Evolutionary conservation across 2,888 invertebrate species (phyloP).

Genomic region (Eilema depressum): DNA sequence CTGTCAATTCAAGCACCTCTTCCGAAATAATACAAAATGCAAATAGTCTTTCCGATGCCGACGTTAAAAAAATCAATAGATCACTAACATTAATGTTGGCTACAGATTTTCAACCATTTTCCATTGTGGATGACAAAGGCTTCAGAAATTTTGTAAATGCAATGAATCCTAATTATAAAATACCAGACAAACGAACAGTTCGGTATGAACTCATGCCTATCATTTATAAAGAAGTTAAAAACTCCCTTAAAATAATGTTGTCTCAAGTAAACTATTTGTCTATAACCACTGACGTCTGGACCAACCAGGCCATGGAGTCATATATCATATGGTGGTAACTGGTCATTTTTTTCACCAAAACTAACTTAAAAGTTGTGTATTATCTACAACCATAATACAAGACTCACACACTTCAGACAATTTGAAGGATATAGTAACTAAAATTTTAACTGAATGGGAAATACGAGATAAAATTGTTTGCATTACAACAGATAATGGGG

Average conservation of each 20-base stretch:
- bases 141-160: neutral
- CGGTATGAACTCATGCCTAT: neutral
- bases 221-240: neutral
- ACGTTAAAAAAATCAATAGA: no score
- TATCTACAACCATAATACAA: neutral
- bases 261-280: neutral
- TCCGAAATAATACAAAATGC: no score
- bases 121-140: neutral
- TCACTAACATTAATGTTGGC: neutral
- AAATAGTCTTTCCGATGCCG: no score
- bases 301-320: neutral
- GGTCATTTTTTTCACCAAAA: neutral
- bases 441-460: neutral
- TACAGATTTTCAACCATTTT: neutral
- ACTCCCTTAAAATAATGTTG: neutral
- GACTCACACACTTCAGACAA: neutral
- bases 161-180: neutral
- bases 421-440: neutral
- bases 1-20: no score
- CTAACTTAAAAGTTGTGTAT: neutral
- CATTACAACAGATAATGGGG: neutral
- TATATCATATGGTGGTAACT: neutral
- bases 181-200: neutral
- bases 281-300: neutral
- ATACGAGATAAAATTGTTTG: neutral